A percentile compares a stretch with the other conserved stretches of the same genome.
These are phyloP conservation scores for Labroides dimidiatus DNA, from an alignment of 2,797 vertebrate species.

Conservation along the genomic window DNA sequence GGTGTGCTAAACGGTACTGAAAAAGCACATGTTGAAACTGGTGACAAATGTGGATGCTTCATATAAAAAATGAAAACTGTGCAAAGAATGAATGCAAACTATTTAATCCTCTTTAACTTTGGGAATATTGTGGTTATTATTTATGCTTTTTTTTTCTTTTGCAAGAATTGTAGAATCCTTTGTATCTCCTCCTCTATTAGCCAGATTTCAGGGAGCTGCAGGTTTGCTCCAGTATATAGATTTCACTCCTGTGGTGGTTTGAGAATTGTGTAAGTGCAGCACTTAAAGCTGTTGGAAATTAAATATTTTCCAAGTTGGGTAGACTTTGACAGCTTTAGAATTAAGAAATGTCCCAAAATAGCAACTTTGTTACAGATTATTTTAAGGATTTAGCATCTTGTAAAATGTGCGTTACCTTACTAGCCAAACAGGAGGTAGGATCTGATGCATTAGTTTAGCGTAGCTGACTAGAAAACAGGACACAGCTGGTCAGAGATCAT, in stretches of 20 bases:
- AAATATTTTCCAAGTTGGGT: background rate
- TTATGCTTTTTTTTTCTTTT: slow-evolving; percentile 5
- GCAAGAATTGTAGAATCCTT: slow-evolving; percentile 17
- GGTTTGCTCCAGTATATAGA: slow-evolving; percentile 59
- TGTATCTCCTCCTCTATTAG: slow-evolving; percentile 17
- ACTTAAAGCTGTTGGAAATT: slow-evolving; percentile 22
- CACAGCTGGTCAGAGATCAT: background rate
- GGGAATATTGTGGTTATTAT: slow-evolving; percentile 32
- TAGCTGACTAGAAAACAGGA: background rate
- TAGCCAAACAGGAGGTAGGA: background rate
- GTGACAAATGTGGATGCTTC: slow-evolving; percentile 39
- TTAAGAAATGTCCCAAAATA: slow-evolving; percentile 2
- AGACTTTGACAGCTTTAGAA: background rate
- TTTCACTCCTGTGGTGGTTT: slow-evolving; percentile 32
- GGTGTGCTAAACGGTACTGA: slow-evolving; percentile 58
- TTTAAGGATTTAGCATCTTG: background rate
- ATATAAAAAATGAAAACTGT: slow-evolving; percentile 54
- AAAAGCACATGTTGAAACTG: slow-evolving; percentile 45
- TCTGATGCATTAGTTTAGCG: slow-evolving; percentile 6
- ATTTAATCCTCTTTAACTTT: slow-evolving; percentile 35
- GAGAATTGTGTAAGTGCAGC: slow-evolving; percentile 29
- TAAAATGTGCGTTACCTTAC: background rate
- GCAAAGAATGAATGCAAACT: slow-evolving; percentile 53
- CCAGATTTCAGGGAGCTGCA: slow-evolving; percentile 50
- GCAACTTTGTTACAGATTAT: background rate